These are phyloP conservation scores for Parthenolecanium corni DNA, from an alignment of 2,888 invertebrate genomes.

Conservation along the genomic window DNA sequence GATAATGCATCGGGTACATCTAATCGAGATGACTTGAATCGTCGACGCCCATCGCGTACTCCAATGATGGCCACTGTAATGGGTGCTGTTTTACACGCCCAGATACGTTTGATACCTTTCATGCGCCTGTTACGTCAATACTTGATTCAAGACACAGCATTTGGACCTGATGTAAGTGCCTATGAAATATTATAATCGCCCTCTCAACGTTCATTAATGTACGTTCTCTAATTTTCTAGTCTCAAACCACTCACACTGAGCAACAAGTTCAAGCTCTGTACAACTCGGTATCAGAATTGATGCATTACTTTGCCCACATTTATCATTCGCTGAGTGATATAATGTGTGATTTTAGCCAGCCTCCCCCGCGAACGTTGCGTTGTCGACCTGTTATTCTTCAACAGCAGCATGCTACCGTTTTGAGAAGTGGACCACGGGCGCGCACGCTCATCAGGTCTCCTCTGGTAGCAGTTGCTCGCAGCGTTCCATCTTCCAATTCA, in stretches of 20 bases:
- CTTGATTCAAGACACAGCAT: constrained; percentile 19
- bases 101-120: constrained; percentile 20
- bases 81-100: constrained; percentile 20
- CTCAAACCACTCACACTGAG: constrained; percentile 21
- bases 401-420: constrained; percentile 38
- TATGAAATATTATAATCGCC: no score
- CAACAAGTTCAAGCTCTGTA: constrained; percentile 38
- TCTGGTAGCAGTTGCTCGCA: constrained; percentile 17
- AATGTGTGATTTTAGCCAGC: constrained; percentile 55
- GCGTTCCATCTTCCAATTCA: background rate
- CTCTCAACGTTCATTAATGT: background rate
- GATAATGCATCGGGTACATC: background rate
- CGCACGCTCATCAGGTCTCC: constrained; percentile 15
- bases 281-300: constrained; percentile 62
- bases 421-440: background rate
- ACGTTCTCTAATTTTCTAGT: background rate
- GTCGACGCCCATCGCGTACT: constrained; percentile 10
- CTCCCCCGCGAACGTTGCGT: constrained; percentile 56
- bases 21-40: background rate
- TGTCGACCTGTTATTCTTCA: constrained; percentile 62
- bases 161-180: constrained; percentile 16
- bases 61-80: constrained; percentile 21
- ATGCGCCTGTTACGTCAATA: constrained; percentile 23
- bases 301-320: constrained; percentile 78
- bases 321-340: constrained; percentile 83